Evolutionary conservation across 2,888 invertebrate genomes (phyloP).

Genomic region (Punctoribates punctum): DNA sequence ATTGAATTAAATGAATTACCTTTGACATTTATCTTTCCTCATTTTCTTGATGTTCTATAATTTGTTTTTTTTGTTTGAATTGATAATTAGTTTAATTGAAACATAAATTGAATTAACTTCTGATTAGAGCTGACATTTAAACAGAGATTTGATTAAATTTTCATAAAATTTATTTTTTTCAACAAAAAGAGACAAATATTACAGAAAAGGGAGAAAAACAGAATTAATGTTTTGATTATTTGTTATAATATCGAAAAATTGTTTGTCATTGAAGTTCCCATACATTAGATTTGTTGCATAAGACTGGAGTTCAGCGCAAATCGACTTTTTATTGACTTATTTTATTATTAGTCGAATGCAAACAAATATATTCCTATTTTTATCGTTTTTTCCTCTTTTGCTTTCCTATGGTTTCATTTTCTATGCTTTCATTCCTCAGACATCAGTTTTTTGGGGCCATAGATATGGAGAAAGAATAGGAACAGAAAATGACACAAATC

Average conservation of each 20-base stretch:
- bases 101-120: no score
- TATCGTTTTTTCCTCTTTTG: background rate
- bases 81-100: no score
- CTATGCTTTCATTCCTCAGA: background rate
- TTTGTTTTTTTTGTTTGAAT: no score
- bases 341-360: constrained; percentile 5
- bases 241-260: background rate
- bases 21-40: no score
- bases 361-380: background rate
- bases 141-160: background rate
- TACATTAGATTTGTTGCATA: background rate
- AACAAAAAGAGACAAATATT: background rate
- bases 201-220: background rate
- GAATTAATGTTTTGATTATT: background rate
- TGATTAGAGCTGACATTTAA: background rate
- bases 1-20: no score
- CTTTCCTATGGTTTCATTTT: background rate
- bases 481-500: background rate
- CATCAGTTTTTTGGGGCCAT: background rate
- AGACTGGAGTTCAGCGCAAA: background rate
- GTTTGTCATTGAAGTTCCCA: background rate
- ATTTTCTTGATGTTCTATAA: no score
- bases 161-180: background rate
- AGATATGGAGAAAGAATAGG: background rate
- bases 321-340: constrained; percentile 24